These are phyloP conservation scores for Nyctibius grandis DNA, from an alignment of 2,797 vertebrate species.

Conservation along the genomic window DNA sequence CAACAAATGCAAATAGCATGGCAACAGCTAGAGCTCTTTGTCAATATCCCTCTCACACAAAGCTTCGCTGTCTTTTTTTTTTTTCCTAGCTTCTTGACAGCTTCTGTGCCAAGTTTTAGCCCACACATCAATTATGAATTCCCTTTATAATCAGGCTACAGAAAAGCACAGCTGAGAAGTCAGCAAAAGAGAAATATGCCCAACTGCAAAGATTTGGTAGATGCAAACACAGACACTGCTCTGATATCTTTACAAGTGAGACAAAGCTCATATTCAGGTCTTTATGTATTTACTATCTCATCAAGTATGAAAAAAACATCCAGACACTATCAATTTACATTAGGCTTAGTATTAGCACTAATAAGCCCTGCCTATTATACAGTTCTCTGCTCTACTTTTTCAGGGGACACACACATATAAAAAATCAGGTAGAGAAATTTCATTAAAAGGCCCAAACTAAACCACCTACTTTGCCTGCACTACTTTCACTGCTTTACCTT, in stretches of 20 bases:
- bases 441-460: not conserved
- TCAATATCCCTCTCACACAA: not conserved
- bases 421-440: not conserved
- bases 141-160: not conserved
- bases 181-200: not conserved
- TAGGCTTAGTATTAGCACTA: not conserved
- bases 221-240: not conserved
- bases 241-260: not conserved
- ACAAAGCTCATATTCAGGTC: not conserved
- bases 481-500: not conserved
- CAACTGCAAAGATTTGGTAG: not conserved
- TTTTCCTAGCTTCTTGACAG: conserved; percentile 7
- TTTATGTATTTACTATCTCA: not conserved
- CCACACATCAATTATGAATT: conserved; percentile 48
- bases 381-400: not conserved
- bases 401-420: not conserved
- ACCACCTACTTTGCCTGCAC: not conserved
- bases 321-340: not conserved
- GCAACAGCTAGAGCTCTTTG: not conserved
- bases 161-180: conserved; percentile 12
- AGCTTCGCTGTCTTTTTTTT: conserved; percentile 18
- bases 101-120: conserved; percentile 41
- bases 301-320: not conserved
- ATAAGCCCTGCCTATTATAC: not conserved
- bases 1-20: conserved; percentile 3